phyloP scores from a whole-genome alignment of 2,888 invertebrate species.

The Neoscelio sp. region DNA sequence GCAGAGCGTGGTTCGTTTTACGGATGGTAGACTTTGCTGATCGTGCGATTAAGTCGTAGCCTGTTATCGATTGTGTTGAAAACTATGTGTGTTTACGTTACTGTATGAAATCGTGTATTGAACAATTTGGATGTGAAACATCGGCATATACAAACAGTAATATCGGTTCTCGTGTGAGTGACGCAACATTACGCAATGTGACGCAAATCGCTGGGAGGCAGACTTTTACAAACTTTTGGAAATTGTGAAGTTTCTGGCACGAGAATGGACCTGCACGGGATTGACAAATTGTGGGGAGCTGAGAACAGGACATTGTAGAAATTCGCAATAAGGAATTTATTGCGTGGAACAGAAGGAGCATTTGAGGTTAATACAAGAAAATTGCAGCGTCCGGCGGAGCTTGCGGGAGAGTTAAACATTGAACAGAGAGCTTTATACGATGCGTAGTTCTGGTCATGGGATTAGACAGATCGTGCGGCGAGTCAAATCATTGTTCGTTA shows the following conservation, averaged over 20 bases:
- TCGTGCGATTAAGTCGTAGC: too few species aligned
- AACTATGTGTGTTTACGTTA: too few species aligned
- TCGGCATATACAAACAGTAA: too few species aligned
- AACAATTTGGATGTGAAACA: background rate
- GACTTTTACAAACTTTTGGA: too few species aligned
- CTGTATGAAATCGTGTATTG: too few species aligned
- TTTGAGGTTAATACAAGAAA: constrained; percentile 49
- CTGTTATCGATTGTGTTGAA: too few species aligned
- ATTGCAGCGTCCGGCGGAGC: constrained; percentile 21
- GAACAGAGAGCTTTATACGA: constrained; percentile 8
- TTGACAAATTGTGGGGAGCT: constrained; percentile 38
- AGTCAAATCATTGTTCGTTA: constrained; percentile 13
- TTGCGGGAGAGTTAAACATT: background rate
- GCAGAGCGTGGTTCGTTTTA: constrained; percentile 20
- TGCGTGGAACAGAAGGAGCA: constrained; percentile 43
- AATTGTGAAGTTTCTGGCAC: too few species aligned
- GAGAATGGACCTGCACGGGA: constrained; percentile 29
- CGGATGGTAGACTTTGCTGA: too few species aligned
- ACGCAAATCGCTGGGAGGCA: too few species aligned
- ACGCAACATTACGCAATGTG: too few species aligned
- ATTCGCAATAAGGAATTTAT: constrained; percentile 42
- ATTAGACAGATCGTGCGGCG: too few species aligned
- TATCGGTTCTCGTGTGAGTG: too few species aligned
- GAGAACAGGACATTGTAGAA: constrained; percentile 56
- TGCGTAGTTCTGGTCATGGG: background rate